Conservation (phyloP, 2,888 invertebrate genomes). For the Brachyptera putata region DNA sequence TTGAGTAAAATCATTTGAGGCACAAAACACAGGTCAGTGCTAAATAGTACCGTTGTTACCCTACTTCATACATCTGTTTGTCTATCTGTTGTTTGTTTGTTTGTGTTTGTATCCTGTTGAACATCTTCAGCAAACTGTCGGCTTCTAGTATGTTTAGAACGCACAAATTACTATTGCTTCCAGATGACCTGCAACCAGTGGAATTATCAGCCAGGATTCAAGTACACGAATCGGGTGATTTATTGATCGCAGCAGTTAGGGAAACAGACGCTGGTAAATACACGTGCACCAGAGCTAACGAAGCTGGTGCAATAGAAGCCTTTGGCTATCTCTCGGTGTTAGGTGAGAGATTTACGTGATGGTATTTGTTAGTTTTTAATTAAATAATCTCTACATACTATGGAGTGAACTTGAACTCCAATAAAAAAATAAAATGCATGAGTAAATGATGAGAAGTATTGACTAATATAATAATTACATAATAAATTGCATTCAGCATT, state of each 20-base stretch:
- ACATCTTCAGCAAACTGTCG: no score
- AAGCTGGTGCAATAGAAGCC: conserved; percentile 80
- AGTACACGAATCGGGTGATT: conserved; percentile 79
- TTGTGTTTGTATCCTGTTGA: no score
- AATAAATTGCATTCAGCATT: no score
- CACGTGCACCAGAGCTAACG: conserved; percentile 83
- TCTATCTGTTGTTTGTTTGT: no score
- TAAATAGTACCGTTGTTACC: neutral
- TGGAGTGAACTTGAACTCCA: conserved; percentile 2
- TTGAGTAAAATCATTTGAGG: no score
- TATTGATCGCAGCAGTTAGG: conserved; percentile 81
- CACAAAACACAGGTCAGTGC: no score
- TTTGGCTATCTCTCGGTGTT: conserved; percentile 78
- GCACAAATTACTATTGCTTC: conserved; percentile 33
- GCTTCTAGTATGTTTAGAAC: conserved; percentile 16
- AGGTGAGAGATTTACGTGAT: conserved; percentile 54
- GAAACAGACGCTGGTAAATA: conserved; percentile 84
- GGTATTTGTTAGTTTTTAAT: neutral
- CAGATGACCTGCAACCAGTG: conserved; percentile 57
- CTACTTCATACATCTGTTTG: neutral
- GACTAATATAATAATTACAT: no score
- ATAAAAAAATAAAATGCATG: no score
- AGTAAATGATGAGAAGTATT: no score
- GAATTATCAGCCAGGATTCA: conserved; percentile 70
- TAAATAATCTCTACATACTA: neutral